Evolutionary conservation across 1,140 invertebrate species (phyloP).

Genomic region (Brachystomella parvula): DNA sequence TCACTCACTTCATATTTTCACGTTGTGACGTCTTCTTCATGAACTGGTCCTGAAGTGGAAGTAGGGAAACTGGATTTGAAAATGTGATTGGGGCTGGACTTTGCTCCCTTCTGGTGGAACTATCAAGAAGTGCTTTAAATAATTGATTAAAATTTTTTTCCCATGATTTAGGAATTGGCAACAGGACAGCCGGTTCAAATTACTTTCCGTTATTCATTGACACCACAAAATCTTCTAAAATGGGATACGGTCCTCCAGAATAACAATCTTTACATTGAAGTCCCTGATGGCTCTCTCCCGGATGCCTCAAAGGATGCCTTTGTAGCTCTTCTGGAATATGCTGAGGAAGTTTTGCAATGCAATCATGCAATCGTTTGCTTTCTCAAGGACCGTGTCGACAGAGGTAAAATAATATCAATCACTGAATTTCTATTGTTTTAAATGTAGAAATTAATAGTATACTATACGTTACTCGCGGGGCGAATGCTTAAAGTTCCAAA

Average conservation of each 20-base stretch:
- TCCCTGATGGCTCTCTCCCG: constrained; percentile 71
- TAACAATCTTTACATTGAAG: constrained; percentile 72
- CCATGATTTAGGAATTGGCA: neutral
- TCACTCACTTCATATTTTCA: too few species aligned
- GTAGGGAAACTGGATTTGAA: too few species aligned
- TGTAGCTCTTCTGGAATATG: constrained; percentile 85
- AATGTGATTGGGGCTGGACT: too few species aligned
- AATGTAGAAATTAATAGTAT: too few species aligned
- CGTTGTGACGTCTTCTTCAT: too few species aligned
- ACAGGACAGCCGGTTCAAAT: neutral
- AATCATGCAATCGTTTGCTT: constrained; percentile 72
- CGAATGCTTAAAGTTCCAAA: too few species aligned
- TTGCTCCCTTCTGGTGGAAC: too few species aligned
- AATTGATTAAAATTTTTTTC: neutral
- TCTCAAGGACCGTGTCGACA: constrained; percentile 71
- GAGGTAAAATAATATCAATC: too few species aligned
- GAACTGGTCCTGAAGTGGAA: too few species aligned
- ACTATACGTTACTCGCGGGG: too few species aligned
- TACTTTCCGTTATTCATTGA: neutral
- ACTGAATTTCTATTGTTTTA: too few species aligned
- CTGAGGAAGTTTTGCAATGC: constrained; percentile 83
- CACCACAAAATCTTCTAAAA: neutral
- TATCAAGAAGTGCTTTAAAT: too few species aligned
- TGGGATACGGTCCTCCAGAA: constrained; percentile 64
- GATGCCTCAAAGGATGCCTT: constrained; percentile 89